Evolutionary conservation across 2,888 invertebrate species (phyloP), one percentile per base, ranked within the genome.

Genomic region (Allophyes oxyacanthae): DNA sequence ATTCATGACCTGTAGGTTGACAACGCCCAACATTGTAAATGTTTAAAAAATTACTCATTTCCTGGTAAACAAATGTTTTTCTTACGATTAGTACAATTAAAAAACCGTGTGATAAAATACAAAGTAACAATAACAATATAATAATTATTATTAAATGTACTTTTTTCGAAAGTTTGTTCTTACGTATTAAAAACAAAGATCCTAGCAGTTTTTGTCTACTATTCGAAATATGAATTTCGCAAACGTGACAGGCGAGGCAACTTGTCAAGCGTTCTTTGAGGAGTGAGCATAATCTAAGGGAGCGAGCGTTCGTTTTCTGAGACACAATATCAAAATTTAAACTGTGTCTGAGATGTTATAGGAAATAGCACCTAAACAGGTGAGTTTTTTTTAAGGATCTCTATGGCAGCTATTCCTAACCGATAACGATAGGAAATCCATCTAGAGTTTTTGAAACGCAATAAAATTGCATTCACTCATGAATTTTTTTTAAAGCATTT

Each of bases 41-140:
- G n/a, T 15, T 63, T 37, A 50, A 63, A 56, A 46, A 58, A 48
- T 15, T 20, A 51, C 52, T 15, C 14, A 40, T 48, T 52, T 58
- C 46, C 43, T 52, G 36, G 7, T 52, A 13, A 11, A 36, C 43
- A 40, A 20, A 11, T n/a, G 7, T 40, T 33, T 8, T 28, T 0
- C 14, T 20, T 46, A 25, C 14, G 9, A 14, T 0, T 44, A 34
- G 28, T 11, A 48, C 9, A 45, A 28, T 26, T 50, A 9, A 26
- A 32, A 49, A 64, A 38, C 2, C 30, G 25, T 50, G 14, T 37
- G 41, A 45, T 44, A n/a, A n/a, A 7, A 8, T 13, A 26, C 6
- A 0, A 26, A 41, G 11, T 7, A 2, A 43, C 7, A 32, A 10
- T 4, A 37, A 2, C 2, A 8, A 15, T 37, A 15, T n/a, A n/a